Evolutionary conservation across 2,797 vertebrate species (phyloP).

Genomic region (Phrynocephalus forsythii): DNA sequence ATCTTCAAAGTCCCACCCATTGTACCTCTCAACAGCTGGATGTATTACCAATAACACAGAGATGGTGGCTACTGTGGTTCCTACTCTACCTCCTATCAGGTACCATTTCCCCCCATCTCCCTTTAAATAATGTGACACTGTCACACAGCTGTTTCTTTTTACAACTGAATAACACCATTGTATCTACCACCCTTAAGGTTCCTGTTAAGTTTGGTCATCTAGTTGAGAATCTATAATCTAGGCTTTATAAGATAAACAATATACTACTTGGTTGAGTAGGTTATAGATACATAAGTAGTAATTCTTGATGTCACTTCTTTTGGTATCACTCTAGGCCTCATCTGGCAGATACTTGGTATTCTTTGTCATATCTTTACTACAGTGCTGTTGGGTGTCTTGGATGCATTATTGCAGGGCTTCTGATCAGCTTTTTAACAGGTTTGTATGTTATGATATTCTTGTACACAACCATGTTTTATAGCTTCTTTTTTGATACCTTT

Average conservation of each 20-base stretch:
- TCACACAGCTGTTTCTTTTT: background rate
- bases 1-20: constrained; percentile 74
- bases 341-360: constrained; percentile 85
- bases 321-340: constrained; percentile 70
- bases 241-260: background rate
- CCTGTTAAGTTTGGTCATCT: background rate
- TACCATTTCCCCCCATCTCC: constrained; percentile 46
- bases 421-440: constrained; percentile 86
- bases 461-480: background rate
- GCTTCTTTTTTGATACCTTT: background rate
- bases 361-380: constrained; percentile 85
- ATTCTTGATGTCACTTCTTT: constrained; percentile 18
- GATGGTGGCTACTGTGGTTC: fast-evolving
- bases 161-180: background rate
- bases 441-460: constrained; percentile 26
- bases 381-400: constrained; percentile 82
- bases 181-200: background rate
- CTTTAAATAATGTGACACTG: background rate
- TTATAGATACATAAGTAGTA: background rate
- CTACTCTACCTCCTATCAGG: constrained; percentile 60
- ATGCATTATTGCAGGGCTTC: constrained; percentile 71
- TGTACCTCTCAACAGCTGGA: constrained; percentile 76
- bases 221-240: too few relatives aligned
- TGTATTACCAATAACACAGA: constrained; percentile 74
- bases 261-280: background rate